phyloP scores from a whole-genome alignment of 2,113 vertebrate species.

The Dasyurus viverrinus region DNA sequence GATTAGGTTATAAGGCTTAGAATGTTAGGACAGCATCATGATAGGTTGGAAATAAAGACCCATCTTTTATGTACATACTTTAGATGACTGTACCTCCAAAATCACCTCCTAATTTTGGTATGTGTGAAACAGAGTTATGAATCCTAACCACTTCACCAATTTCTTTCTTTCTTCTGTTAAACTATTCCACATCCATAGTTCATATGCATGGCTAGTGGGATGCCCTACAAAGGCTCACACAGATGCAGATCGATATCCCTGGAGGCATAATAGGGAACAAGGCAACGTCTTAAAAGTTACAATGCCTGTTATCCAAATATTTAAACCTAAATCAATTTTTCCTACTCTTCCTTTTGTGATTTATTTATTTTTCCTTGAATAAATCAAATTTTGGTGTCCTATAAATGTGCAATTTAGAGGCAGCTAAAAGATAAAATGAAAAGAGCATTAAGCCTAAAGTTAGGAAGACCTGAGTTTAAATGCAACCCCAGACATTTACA shows the following conservation, averaged over 20 bases:
- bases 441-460: background rate
- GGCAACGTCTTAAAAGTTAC: background rate
- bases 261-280: background rate
- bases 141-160: slow-evolving; percentile 26
- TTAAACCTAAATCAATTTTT: background rate
- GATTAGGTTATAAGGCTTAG: slow-evolving; percentile 35
- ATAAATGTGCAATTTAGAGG: background rate
- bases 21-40: slow-evolving; percentile 21
- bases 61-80: slow-evolving; percentile 53
- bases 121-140: slow-evolving; percentile 40
- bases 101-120: slow-evolving; percentile 49
- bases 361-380: background rate
- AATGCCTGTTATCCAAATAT: background rate
- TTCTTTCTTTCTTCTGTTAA: background rate
- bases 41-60: slow-evolving; percentile 47
- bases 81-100: slow-evolving; percentile 13
- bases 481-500: background rate
- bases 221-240: background rate
- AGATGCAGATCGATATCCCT: background rate
- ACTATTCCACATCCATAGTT: background rate
- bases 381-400: background rate
- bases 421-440: background rate
- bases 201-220: background rate
- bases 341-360: background rate
- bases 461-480: background rate